Evolutionary conservation across 37 sponge, comb jelly and placozoan species (phyloP).

Genomic region (Spongilla lacustris): DNA sequence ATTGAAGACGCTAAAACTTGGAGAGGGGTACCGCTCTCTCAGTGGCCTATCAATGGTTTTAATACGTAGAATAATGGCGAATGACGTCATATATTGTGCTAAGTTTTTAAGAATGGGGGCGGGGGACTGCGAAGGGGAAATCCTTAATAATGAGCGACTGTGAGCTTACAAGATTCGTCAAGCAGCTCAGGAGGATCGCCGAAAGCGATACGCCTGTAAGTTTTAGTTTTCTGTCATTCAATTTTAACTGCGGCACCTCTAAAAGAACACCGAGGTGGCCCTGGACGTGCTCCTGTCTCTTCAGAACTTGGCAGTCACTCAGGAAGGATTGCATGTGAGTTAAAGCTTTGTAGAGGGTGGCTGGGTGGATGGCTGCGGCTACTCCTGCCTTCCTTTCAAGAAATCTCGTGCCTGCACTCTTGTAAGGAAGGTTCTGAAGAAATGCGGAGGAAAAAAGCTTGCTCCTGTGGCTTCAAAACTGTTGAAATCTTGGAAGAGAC

Average conservation of each 20-base stretch:
- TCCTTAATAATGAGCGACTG: neutral
- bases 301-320: conserved; percentile 70
- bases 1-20: too few species aligned
- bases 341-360: neutral
- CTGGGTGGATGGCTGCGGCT: neutral
- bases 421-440: conserved; percentile 85
- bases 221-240: neutral
- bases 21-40: too few species aligned
- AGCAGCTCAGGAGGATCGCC: conserved; percentile 61
- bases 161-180: conserved; percentile 66
- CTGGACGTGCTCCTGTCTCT: conserved; percentile 74
- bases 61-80: too few species aligned
- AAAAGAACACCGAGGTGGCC: conserved; percentile 80
- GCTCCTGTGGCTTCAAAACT: conserved; percentile 81
- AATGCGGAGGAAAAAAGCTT: conserved; percentile 61
- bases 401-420: conserved; percentile 86
- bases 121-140: neutral
- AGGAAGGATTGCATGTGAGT: conserved; percentile 86
- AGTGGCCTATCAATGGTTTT: too few species aligned
- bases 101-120: neutral
- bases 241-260: neutral
- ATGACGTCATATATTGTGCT: neutral
- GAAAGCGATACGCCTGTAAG: conserved; percentile 60
- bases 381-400: conserved; percentile 35
- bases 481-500: conserved; percentile 94